Evolutionary conservation across 2,113 vertebrate species (phyloP).

Genomic region (Microcebus lehilahytsara): DNA sequence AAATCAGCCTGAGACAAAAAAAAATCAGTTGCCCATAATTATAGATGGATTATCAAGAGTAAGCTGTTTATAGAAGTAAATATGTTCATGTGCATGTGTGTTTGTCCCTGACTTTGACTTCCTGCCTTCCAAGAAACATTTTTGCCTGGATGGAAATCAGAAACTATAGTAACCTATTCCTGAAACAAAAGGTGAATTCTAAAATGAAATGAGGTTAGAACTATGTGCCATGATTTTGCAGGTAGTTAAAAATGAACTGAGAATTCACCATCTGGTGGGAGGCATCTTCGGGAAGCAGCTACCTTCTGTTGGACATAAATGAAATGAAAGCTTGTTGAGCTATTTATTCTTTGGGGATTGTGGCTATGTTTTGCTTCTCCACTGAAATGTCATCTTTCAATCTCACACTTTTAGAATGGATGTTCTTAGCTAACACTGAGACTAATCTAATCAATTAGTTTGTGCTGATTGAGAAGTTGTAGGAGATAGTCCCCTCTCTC

Average conservation of each 20-base stretch:
- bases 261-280: constrained; percentile 57
- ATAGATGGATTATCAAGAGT: not conserved
- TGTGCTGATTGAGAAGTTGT: not conserved
- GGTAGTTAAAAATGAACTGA: constrained; percentile 54
- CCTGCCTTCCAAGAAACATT: constrained; percentile 1
- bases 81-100: not conserved
- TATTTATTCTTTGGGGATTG: constrained; percentile 29
- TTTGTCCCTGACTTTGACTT: constrained; percentile 36
- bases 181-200: constrained; percentile 31
- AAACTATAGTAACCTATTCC: not conserved
- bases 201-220: constrained; percentile 51
- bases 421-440: not conserved
- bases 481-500: not conserved
- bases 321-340: constrained; percentile 30
- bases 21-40: not conserved
- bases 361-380: not conserved
- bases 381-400: constrained; percentile 10
- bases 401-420: not conserved
- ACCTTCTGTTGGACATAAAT: constrained; percentile 51
- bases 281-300: not conserved
- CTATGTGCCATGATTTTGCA: constrained; percentile 32
- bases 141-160: constrained; percentile 9
- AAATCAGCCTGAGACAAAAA: not conserved
- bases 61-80: constrained; percentile 14
- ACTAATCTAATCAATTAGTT: not conserved